Percentiles rank a stretch among this genome's conserved stretches.
Conservation (phyloP, 2,113 vertebrate genomes). For the Mirounga angustirostris region DNA sequence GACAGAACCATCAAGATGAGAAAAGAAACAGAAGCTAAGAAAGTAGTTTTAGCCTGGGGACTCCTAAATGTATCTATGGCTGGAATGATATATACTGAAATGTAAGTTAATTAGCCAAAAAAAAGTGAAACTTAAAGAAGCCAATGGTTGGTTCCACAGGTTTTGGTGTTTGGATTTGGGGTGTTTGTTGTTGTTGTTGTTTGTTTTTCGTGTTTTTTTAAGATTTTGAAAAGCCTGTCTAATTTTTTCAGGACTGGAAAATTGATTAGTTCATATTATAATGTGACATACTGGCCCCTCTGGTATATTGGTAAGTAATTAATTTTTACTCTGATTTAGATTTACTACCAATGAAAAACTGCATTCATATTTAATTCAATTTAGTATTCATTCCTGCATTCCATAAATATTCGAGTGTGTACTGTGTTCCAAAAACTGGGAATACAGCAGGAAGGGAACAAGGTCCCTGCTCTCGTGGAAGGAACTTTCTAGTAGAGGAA, state of each 20-base stretch:
- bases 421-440: not conserved
- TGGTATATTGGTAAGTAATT: slow-evolving; percentile 97
- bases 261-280: slow-evolving; percentile 93
- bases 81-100: slow-evolving; percentile 98
- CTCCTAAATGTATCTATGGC: slow-evolving; percentile 95
- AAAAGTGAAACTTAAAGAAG: not conserved
- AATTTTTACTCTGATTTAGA: slow-evolving; percentile 25
- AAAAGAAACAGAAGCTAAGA: slow-evolving; percentile 93
- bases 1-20: slow-evolving; percentile 95
- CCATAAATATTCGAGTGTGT: slow-evolving; percentile 1
- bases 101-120: slow-evolving; percentile 87
- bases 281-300: slow-evolving; percentile 95
- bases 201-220: not conserved
- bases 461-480: not conserved
- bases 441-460: not conserved
- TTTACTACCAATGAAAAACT: slow-evolving; percentile 46
- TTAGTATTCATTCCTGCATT: not conserved
- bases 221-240: slow-evolving; percentile 19
- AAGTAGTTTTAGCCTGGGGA: slow-evolving; percentile 95
- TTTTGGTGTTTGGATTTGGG: not conserved
- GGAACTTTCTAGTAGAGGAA: not conserved
- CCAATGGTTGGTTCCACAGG: not conserved
- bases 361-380: not conserved
- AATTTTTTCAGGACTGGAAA: slow-evolving; percentile 93
- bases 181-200: not conserved